Percentiles rank a stretch among this genome's conserved stretches.
These are phyloP conservation scores for Hypocryptadius cinnamomeus DNA, from an alignment of 2,113 vertebrate genomes.

Conservation along the genomic window DNA sequence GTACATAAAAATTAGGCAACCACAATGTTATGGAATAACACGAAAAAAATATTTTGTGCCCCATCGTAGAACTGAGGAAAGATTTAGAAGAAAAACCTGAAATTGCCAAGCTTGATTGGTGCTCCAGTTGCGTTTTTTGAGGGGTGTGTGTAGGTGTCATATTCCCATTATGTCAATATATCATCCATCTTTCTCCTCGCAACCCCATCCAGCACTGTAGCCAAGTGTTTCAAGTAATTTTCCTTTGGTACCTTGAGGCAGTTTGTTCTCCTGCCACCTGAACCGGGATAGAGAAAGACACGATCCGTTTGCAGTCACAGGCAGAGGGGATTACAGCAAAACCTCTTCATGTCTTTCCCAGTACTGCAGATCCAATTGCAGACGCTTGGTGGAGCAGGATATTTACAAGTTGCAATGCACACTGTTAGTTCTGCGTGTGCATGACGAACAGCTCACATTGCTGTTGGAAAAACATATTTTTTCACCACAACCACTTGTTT, in stretches of 20 bases:
- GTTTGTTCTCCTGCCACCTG: neutral
- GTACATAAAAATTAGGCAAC: neutral
- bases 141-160: too few relatives aligned
- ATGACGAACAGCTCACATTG: neutral
- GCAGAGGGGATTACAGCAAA: neutral
- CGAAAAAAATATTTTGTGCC: neutral
- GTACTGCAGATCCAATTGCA: neutral
- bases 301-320: rapidly evolving
- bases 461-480: neutral
- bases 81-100: neutral
- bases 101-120: too few relatives aligned
- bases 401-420: neutral
- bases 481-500: neutral
- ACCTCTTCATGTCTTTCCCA: too few relatives aligned
- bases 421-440: rapidly evolving
- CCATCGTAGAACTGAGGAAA: neutral
- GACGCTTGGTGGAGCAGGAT: neutral
- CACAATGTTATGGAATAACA: neutral
- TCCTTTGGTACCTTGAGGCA: neutral
- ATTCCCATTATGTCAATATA: rapidly evolving
- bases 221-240: neutral
- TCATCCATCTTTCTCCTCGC: neutral
- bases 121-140: neutral
- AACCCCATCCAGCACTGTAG: neutral
- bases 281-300: neutral